A percentile compares a stretch with the other conserved stretches of the same genome.
Evolutionary conservation across 2,888 invertebrate genomes (phyloP).

Genomic region (Cantharis lateralis): DNA sequence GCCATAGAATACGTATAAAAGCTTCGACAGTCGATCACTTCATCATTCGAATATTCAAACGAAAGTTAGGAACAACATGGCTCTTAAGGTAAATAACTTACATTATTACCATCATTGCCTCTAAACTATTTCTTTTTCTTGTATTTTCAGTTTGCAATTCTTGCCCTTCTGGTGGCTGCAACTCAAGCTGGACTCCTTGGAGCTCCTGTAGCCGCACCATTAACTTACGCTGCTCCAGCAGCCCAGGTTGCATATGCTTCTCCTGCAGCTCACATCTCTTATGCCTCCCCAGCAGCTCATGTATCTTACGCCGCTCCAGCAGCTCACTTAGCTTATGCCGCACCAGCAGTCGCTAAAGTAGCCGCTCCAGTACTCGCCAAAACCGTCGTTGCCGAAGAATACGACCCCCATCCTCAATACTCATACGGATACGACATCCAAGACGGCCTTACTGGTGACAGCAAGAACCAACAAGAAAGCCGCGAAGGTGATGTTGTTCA

Average conservation of each 20-base stretch:
- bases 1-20: conserved; percentile 28
- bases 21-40: conserved; percentile 14
- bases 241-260: conserved; percentile 27
- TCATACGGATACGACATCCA: conserved; percentile 62
- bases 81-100: conserved; percentile 20
- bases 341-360: conserved; percentile 14
- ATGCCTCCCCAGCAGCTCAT: conserved; percentile 24
- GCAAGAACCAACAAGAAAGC: conserved; percentile 59
- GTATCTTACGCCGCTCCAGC: conserved; percentile 25
- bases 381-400: conserved; percentile 52
- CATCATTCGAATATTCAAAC: conserved; percentile 16
- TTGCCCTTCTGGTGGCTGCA: conserved; percentile 34
- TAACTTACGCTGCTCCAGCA: conserved; percentile 22
- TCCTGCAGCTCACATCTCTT: conserved; percentile 35
- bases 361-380: conserved; percentile 35
- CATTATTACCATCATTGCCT: conserved; percentile 24
- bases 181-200: conserved; percentile 32
- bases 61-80: conserved; percentile 27
- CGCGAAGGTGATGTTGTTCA: conserved; percentile 61
- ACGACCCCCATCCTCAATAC: conserved; percentile 62
- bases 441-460: conserved; percentile 60
- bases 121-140: conserved; percentile 22
- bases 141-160: conserved; percentile 23
- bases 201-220: conserved; percentile 21
- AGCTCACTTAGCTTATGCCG: conserved; percentile 39